phyloP scores from a whole-genome alignment of 2,797 vertebrate species.

The Acomys russatus region DNA sequence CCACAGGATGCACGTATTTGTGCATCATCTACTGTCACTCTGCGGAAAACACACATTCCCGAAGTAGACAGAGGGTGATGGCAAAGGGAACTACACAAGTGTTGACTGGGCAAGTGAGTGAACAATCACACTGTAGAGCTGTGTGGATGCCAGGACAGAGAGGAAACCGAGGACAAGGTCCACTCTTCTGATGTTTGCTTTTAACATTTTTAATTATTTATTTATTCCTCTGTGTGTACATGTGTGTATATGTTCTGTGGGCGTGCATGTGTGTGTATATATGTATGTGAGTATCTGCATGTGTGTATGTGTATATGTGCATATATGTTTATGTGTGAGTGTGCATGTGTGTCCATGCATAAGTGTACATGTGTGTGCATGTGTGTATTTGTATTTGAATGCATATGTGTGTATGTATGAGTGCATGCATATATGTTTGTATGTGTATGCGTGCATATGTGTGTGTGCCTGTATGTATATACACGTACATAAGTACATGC shows the following conservation, averaged over 20 bases:
- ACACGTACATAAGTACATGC: not conserved
- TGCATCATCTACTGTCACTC: fast-evolving
- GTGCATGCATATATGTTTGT: not conserved
- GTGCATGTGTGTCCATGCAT: not conserved
- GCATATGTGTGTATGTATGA: not conserved
- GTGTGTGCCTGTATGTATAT: not conserved
- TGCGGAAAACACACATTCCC: too few relatives aligned
- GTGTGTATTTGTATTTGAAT: not conserved
- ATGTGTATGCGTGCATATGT: not conserved
- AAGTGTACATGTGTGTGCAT: too few relatives aligned
- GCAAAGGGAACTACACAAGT: not conserved
- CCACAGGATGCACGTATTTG: not conserved
- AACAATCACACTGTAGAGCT: not conserved
- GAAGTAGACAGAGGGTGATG: fast-evolving
- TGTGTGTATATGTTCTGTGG: too few relatives aligned
- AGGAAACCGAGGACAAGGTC: not conserved
- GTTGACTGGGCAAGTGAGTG: too few relatives aligned
- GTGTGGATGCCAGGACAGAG: too few relatives aligned
- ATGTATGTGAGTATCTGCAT: not conserved
- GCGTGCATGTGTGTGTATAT: not conserved
- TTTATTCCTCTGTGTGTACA: not conserved
- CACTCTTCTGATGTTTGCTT: not conserved
- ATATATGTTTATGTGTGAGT: not conserved
- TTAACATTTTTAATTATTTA: not conserved
- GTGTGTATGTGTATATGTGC: not conserved